These are phyloP conservation scores for Nothoprocta pentlandii DNA, from an alignment of 2,113 vertebrate genomes.

Conservation along the genomic window DNA sequence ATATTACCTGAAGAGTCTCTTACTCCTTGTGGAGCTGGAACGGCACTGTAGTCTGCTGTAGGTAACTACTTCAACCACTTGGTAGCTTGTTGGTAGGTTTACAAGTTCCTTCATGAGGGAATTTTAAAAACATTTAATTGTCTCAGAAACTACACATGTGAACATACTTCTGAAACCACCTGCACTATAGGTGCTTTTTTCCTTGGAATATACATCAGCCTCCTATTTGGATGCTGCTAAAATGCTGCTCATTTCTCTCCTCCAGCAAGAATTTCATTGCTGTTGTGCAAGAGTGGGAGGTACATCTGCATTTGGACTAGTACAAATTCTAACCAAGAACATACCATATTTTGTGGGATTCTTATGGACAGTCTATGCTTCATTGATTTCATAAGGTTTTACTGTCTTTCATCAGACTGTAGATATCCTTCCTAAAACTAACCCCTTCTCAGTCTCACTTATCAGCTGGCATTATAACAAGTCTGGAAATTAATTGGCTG, in stretches of 20 bases:
- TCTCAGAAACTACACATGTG: not conserved
- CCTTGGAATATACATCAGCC: not conserved
- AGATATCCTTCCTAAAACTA: not conserved
- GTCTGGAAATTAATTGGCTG: not conserved
- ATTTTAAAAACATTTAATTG: not conserved
- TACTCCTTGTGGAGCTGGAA: not conserved
- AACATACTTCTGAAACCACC: not conserved
- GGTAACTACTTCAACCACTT: not conserved
- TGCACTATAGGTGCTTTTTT: not conserved
- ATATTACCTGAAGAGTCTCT: not conserved
- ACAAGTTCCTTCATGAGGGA: not conserved
- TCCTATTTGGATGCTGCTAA: not conserved
- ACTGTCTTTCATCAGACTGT: not conserved
- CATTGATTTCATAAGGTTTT: not conserved
- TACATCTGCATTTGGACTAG: not conserved
- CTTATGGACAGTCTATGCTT: not conserved
- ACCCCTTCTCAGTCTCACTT: not conserved
- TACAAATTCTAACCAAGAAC: not conserved
- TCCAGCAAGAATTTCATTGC: not conserved
- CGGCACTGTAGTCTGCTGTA: not conserved
- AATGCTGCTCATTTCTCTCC: not conserved
- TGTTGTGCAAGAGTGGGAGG: not conserved
- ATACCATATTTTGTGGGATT: not conserved
- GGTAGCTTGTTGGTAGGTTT: not conserved
- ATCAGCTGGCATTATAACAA: not conserved